phyloP scores from a whole-genome alignment of 2,113 vertebrate species.

The Callionymus lyra region DNA sequence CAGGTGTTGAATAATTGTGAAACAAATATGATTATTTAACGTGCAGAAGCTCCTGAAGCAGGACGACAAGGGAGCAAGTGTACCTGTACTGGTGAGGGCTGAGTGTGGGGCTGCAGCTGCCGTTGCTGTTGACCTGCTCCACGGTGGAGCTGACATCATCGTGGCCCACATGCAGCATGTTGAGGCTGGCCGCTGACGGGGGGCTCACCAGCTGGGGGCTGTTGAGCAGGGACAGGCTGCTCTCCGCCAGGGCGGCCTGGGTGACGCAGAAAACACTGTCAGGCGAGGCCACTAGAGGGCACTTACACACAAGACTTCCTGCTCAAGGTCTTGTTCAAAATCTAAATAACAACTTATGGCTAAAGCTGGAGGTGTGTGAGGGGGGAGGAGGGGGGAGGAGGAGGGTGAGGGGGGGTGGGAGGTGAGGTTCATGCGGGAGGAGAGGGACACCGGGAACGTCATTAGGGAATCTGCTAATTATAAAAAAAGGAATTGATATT shows the following conservation, averaged over 20 bases:
- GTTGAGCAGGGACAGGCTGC: conserved; percentile 89
- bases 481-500: conserved; percentile 72
- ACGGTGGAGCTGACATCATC: conserved; percentile 92
- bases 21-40: no score
- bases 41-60: no score
- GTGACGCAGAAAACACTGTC: conserved; percentile 21
- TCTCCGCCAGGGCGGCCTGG: conserved; percentile 80
- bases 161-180: conserved; percentile 89
- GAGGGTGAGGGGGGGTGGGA: conserved; percentile 41
- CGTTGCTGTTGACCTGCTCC: conserved; percentile 95
- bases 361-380: conserved; percentile 5
- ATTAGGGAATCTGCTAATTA: conserved; percentile 73
- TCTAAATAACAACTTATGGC: conserved; percentile 1
- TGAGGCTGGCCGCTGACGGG: conserved; percentile 79
- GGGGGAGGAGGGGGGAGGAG: conserved; percentile 7
- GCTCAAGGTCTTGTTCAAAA: not conserved
- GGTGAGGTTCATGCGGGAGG: conserved; percentile 41
- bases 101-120: conserved; percentile 91
- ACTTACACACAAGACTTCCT: conserved; percentile 49
- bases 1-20: no score
- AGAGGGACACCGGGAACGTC: conserved; percentile 33
- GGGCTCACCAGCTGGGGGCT: conserved; percentile 81
- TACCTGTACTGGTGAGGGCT: conserved; percentile 96
- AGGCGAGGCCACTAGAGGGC: conserved; percentile 59
- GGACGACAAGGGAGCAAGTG: conserved; percentile 16